Conservation (phyloP, 2,888 invertebrate species). For the Gordius sp. region DNA sequence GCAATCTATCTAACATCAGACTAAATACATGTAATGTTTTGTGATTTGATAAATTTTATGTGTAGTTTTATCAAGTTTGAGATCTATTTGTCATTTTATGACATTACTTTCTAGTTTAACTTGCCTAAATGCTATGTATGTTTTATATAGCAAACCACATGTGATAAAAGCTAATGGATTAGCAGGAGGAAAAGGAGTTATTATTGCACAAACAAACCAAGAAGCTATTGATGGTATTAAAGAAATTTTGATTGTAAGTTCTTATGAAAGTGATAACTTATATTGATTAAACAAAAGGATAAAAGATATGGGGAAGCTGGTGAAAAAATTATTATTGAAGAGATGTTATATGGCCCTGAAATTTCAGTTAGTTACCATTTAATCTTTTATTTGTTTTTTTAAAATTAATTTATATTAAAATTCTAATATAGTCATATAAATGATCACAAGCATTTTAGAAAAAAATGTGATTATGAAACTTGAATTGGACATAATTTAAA, state of each 20-base stretch:
- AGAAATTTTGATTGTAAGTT: conserved; percentile 40
- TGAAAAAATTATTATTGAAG: conserved; percentile 59
- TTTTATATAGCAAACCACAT: conserved; percentile 28
- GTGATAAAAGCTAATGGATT: conserved; percentile 86
- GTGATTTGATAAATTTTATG: too few species aligned
- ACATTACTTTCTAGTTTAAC: conserved; percentile 1
- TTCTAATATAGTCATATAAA: too few species aligned
- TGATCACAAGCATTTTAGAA: too few species aligned
- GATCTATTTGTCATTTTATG: background rate
- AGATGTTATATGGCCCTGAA: conserved; percentile 66
- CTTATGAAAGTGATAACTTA: background rate
- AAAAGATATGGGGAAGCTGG: conserved; percentile 58
- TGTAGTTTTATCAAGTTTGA: background rate
- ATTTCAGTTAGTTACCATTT: conserved; percentile 43
- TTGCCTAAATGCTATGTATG: conserved; percentile 8
- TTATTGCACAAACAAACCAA: conserved; percentile 47
- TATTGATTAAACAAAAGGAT: conserved; percentile 27
- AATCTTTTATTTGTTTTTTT: conserved; percentile 16
- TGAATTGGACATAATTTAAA: background rate
- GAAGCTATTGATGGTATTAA: conserved; percentile 61
- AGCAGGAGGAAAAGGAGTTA: conserved; percentile 87
- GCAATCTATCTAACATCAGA: too few species aligned
- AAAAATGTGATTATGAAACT: background rate
- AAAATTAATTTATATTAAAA: conserved; percentile 9
- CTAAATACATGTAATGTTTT: too few species aligned